Percentiles rank a stretch among this genome's conserved stretches.
phyloP scores from a whole-genome alignment of 1,140 invertebrate genomes.

The Tetraneura akinire region DNA sequence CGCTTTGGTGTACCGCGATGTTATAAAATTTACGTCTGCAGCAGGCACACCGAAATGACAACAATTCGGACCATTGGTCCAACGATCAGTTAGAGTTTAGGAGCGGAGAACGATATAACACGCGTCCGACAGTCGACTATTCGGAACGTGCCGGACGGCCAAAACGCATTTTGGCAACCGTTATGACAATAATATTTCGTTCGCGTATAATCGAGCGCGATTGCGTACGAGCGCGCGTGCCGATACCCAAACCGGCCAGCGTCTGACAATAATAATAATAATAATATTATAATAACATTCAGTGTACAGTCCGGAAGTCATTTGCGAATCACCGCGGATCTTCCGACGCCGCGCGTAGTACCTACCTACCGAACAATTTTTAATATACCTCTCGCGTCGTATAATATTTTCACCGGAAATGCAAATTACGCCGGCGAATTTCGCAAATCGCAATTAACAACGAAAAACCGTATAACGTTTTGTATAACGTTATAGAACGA shows the following conservation, averaged over 20 bases:
- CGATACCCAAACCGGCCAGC: background rate
- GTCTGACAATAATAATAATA: too few relatives aligned
- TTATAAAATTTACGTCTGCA: background rate
- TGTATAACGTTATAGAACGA: too few relatives aligned
- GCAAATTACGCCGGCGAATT: background rate
- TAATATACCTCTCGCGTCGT: too few relatives aligned
- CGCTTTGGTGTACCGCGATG: background rate
- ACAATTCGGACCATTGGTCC: background rate
- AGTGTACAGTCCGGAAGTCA: slow-evolving; percentile 33
- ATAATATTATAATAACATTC: too few relatives aligned
- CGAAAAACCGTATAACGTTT: background rate
- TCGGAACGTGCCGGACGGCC: slow-evolving; percentile 14
- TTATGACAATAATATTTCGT: background rate
- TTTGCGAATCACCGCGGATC: background rate
- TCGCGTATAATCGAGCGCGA: slow-evolving; percentile 25
- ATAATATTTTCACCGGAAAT: slow-evolving; percentile 1
- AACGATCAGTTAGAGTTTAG: background rate
- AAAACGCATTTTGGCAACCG: slow-evolving; percentile 44
- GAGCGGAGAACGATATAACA: background rate
- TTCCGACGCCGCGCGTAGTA: slow-evolving; percentile 7
- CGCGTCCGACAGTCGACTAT: background rate
- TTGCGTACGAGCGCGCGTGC: slow-evolving; percentile 20
- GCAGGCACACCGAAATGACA: background rate
- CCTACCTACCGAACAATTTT: background rate
- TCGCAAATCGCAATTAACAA: background rate